Percentiles rank a stretch among this genome's conserved stretches.
phyloP scores from a whole-genome alignment of 2,888 invertebrate genomes.

The Coleophora deauratella region DNA sequence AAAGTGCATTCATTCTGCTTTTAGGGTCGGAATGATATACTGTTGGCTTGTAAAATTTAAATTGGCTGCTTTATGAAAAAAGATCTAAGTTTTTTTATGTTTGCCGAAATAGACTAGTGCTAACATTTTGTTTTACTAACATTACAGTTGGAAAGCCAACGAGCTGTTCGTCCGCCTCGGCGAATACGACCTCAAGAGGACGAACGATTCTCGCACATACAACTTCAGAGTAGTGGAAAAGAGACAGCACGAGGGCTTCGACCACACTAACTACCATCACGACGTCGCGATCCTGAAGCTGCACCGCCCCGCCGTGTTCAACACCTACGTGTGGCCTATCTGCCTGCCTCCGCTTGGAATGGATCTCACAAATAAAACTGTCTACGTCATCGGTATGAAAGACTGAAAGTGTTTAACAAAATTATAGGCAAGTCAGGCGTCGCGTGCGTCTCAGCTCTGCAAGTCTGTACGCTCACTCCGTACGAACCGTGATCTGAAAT shows the following conservation, averaged over 20 bases:
- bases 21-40: too few relatives aligned
- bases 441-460: too few relatives aligned
- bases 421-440: too few relatives aligned
- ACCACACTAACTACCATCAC: conserved; percentile 79
- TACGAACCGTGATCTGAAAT: too few relatives aligned
- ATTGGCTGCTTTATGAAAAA: too few relatives aligned
- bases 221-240: conserved; percentile 81
- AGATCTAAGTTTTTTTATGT: too few relatives aligned
- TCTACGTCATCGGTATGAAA: conserved; percentile 77
- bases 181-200: conserved; percentile 82
- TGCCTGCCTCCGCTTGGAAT: conserved; percentile 82
- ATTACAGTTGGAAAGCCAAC: conserved; percentile 67
- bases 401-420: too few relatives aligned
- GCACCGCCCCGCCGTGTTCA: conserved; percentile 78
- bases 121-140: too few relatives aligned
- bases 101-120: too few relatives aligned
- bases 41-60: too few relatives aligned
- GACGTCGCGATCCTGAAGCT: conserved; percentile 85
- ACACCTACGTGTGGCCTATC: conserved; percentile 87
- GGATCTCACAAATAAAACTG: conserved; percentile 75
- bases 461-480: too few relatives aligned
- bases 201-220: conserved; percentile 79
- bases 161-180: conserved; percentile 83
- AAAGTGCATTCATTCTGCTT: too few relatives aligned
- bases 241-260: conserved; percentile 79